These are phyloP conservation scores for Platorchestia sp. DNA, from an alignment of 1,140 invertebrate genomes.

Conservation along the genomic window DNA sequence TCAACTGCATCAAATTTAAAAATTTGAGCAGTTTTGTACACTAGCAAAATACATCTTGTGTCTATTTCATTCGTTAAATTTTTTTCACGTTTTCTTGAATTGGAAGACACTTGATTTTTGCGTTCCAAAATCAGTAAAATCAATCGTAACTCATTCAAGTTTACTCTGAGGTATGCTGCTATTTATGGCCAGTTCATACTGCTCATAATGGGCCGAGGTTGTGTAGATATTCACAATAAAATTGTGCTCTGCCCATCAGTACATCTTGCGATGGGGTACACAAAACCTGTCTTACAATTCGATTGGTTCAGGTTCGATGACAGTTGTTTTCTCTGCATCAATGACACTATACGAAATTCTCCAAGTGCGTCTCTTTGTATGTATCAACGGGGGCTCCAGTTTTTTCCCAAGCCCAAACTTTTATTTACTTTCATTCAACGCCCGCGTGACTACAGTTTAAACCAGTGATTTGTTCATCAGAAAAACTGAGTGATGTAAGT, in stretches of 20 bases:
- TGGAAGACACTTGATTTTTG: not conserved
- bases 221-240: not conserved
- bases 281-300: not conserved
- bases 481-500: too few species aligned
- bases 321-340: not conserved
- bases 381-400: not conserved
- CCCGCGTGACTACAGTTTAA: too few species aligned
- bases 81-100: not conserved
- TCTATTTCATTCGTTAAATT: not conserved
- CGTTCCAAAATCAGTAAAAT: not conserved
- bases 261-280: not conserved
- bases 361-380: not conserved
- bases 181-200: not conserved
- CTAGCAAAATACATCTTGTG: not conserved
- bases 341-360: not conserved
- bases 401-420: not conserved
- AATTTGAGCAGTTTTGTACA: not conserved
- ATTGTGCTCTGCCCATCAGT: not conserved
- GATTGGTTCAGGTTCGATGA: not conserved
- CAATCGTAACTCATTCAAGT: not conserved
- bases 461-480: too few species aligned
- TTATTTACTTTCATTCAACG: not conserved
- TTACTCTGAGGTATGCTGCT: not conserved
- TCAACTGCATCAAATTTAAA: not conserved
- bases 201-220: not conserved